Conservation (phyloP, 2,797 vertebrate species). For the Carapus acus region DNA sequence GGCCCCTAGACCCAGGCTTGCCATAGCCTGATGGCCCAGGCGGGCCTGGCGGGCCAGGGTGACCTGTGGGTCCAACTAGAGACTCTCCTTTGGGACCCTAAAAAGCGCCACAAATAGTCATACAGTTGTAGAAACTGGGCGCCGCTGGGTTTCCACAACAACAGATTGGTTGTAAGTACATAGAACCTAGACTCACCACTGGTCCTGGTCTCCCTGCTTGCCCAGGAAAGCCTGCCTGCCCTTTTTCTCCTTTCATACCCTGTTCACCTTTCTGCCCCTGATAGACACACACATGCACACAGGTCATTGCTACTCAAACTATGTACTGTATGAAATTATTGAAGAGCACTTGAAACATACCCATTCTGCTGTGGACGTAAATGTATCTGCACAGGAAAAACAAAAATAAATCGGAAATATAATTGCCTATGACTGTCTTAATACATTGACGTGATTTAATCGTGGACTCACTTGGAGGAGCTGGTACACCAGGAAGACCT, state of each 20-base stretch:
- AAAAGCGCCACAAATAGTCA: slow-evolving; percentile 1
- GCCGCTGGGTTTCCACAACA: background rate
- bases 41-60: slow-evolving; percentile 79
- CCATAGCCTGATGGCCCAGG: slow-evolving; percentile 85
- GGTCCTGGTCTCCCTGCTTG: slow-evolving; percentile 77
- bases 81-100: slow-evolving; percentile 91
- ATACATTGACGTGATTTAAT: no score
- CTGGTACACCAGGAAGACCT: slow-evolving; percentile 80
- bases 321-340: no score
- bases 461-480: slow-evolving; percentile 53
- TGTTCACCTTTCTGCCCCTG: slow-evolving; percentile 76
- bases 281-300: slow-evolving; percentile 14
- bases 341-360: slow-evolving; percentile 46
- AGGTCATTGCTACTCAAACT: background rate
- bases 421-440: background rate
- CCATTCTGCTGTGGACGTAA: slow-evolving; percentile 30
- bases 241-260: slow-evolving; percentile 74
- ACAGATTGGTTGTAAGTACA: background rate
- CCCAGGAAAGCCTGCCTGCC: slow-evolving; percentile 73
- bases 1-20: slow-evolving; percentile 78
- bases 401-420: background rate
- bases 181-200: slow-evolving; percentile 69
- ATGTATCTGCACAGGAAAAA: slow-evolving; percentile 36
- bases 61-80: slow-evolving; percentile 78
- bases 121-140: background rate